Evolutionary conservation across 2,888 invertebrate species (phyloP).

Genomic region (Cenopis cana): DNA sequence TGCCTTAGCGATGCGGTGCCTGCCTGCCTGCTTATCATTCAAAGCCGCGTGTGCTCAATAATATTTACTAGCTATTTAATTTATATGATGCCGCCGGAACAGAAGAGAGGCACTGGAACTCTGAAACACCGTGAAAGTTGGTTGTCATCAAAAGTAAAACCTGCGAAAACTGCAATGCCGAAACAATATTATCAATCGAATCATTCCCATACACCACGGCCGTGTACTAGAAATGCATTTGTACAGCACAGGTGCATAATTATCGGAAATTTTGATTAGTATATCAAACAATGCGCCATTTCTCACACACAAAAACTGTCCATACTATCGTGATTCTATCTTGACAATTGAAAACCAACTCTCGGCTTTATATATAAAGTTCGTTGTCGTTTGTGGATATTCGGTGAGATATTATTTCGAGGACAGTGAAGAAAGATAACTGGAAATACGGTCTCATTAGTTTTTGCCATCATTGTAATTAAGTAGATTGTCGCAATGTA

Average conservation of each 20-base stretch:
- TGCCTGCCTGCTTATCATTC: too few species aligned
- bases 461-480: conserved; percentile 46
- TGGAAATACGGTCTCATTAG: conserved; percentile 48
- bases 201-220: conserved; percentile 27
- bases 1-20: too few species aligned
- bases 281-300: conserved; percentile 36
- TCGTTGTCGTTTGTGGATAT: conserved; percentile 3
- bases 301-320: conserved; percentile 16
- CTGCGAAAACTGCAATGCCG: not conserved
- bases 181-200: not conserved
- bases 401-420: conserved; percentile 39
- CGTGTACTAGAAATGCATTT: conserved; percentile 15
- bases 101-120: too few species aligned
- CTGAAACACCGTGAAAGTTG: too few species aligned
- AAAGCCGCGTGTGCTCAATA: too few species aligned
- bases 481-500: conserved; percentile 49
- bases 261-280: conserved; percentile 38
- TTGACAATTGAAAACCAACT: not conserved
- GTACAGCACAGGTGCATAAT: conserved; percentile 26
- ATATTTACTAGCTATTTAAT: too few species aligned
- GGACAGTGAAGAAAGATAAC: conserved; percentile 48
- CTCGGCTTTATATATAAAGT: not conserved
- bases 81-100: too few species aligned
- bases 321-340: not conserved
- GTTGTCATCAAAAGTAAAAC: too few species aligned